phyloP scores from a whole-genome alignment of 1,140 invertebrate genomes.

The Pogonognathellus flavescens region DNA sequence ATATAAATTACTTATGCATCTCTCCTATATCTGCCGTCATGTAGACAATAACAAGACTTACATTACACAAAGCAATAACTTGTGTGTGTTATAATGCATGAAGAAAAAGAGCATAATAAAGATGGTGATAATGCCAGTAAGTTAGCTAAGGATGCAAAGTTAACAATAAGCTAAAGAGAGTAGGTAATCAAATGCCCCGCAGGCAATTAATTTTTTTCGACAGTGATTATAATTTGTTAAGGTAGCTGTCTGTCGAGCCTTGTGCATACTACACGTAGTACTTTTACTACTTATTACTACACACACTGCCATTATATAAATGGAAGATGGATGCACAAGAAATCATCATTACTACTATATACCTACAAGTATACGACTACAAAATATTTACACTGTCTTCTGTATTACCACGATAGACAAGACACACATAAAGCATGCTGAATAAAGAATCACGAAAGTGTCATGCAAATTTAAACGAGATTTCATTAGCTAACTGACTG shows the following conservation, averaged over 20 bases:
- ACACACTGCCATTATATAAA: not conserved
- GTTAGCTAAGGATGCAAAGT: not conserved
- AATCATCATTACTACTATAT: not conserved
- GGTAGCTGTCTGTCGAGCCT: conserved; percentile 45
- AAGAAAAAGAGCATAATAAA: conserved; percentile 19
- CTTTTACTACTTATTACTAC: too few relatives aligned
- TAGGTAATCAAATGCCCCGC: conserved; percentile 36
- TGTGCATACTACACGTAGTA: conserved; percentile 1
- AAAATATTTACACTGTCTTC: not conserved
- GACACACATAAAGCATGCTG: not conserved
- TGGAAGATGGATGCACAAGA: conserved; percentile 37
- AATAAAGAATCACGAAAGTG: not conserved
- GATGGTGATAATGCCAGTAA: conserved; percentile 30
- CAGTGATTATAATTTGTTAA: conserved; percentile 49
- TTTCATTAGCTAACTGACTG: conserved; percentile 27
- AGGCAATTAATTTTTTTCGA: conserved; percentile 44
- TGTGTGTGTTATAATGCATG: conserved; percentile 32
- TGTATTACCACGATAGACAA: conserved; percentile 11
- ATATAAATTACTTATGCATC: too few relatives aligned
- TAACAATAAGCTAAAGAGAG: conserved; percentile 13
- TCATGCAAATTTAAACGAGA: conserved; percentile 42
- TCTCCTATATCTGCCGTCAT: not conserved
- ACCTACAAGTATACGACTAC: too few relatives aligned
- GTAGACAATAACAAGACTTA: conserved; percentile 7
- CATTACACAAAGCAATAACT: conserved; percentile 28